Conservation (phyloP, 1,140 invertebrate species). For the Homarus americanus region DNA sequence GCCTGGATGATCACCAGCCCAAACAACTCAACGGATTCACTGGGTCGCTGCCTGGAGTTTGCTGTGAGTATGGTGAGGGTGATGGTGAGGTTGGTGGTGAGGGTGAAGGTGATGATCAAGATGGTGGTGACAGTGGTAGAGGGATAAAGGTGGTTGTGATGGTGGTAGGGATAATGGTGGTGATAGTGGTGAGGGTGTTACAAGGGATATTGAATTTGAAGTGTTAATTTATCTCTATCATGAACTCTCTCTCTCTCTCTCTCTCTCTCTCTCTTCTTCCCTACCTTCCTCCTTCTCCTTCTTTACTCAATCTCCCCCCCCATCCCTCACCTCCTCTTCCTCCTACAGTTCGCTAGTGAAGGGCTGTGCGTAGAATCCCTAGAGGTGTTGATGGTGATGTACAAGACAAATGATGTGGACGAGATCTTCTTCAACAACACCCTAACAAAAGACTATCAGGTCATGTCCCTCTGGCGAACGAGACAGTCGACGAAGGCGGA, state of each 20-base stretch:
- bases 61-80: constrained; percentile 3
- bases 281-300: too few species aligned
- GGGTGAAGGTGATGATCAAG: too few species aligned
- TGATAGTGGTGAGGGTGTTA: background rate
- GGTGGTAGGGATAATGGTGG: too few species aligned
- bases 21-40: background rate
- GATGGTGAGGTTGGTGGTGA: too few species aligned
- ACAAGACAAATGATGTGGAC: constrained; percentile 1
- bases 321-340: too few species aligned
- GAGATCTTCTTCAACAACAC: constrained; percentile 14
- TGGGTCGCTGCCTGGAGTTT: constrained; percentile 24
- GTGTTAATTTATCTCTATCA: too few species aligned
- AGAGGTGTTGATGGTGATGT: constrained; percentile 23
- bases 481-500: background rate
- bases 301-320: too few species aligned
- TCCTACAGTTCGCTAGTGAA: constrained; percentile 5
- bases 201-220: background rate
- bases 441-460: background rate
- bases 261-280: too few species aligned
- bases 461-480: constrained; percentile 13
- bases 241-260: background rate
- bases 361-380: constrained; percentile 28
- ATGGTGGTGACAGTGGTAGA: too few species aligned
- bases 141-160: too few species aligned
- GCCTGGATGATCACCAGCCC: constrained; percentile 34